phyloP scores from a whole-genome alignment of 2,113 vertebrate species.

The Prochilodus magdalenae region DNA sequence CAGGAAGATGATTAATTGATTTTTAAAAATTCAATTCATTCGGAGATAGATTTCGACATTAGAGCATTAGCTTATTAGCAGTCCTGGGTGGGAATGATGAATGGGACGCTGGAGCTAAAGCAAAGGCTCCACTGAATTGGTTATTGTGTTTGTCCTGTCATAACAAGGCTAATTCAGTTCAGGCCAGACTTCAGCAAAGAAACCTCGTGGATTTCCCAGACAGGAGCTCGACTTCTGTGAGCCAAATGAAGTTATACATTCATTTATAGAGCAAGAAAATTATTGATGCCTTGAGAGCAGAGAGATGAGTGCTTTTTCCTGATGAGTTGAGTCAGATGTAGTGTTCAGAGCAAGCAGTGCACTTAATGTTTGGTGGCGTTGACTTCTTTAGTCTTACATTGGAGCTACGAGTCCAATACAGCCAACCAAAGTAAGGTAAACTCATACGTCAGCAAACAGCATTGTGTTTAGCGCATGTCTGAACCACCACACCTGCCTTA shows the following conservation, averaged over 20 bases:
- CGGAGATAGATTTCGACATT: neutral
- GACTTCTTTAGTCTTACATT: too few species aligned
- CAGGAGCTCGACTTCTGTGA: neutral
- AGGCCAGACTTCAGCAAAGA: neutral
- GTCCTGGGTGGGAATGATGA: neutral
- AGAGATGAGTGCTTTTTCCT: neutral
- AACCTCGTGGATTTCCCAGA: neutral
- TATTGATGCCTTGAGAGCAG: neutral
- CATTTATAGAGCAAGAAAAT: constrained; percentile 16
- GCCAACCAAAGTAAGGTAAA: too few species aligned
- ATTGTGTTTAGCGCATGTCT: too few species aligned
- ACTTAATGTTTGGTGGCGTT: neutral
- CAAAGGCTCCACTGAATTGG: neutral
- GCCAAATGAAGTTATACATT: neutral
- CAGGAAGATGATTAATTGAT: neutral
- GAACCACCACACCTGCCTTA: too few species aligned
- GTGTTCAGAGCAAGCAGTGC: neutral
- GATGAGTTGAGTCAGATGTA: neutral
- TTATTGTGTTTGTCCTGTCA: too few species aligned
- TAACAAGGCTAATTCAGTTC: neutral
- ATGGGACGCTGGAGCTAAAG: neutral
- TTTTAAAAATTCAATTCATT: neutral
- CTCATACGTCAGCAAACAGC: too few species aligned
- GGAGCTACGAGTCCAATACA: too few species aligned
- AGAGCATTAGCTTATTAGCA: neutral